Evolutionary conservation across 2,797 vertebrate species (phyloP).

Genomic region (Botia almorhae): DNA sequence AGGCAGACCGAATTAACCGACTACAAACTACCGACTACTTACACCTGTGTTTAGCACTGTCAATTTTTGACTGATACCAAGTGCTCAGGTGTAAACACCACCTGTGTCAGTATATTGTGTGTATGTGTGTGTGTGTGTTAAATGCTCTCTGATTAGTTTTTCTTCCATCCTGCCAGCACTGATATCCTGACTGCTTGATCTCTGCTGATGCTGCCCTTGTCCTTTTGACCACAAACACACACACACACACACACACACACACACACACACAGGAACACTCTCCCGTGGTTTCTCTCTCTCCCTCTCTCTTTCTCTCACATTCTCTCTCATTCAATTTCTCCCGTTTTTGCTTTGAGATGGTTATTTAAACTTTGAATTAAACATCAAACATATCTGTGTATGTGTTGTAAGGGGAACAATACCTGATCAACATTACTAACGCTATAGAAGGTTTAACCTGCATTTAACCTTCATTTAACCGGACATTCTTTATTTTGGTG

Average conservation of each 20-base stretch:
- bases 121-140: constrained; percentile 47
- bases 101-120: constrained; percentile 7
- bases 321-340: not conserved
- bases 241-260: not conserved
- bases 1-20: not conserved
- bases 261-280: too few species aligned
- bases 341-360: constrained; percentile 1
- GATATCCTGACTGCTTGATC: constrained; percentile 73
- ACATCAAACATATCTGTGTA: not conserved
- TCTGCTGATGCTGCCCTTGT: constrained; percentile 42
- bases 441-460: not conserved
- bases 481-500: too few species aligned
- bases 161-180: constrained; percentile 68
- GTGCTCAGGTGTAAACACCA: not conserved
- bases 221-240: constrained; percentile 28
- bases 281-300: constrained; percentile 34
- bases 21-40: not conserved
- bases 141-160: constrained; percentile 69
- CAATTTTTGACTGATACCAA: not conserved
- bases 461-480: too few species aligned
- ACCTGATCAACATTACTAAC: not conserved
- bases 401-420: not conserved
- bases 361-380: constrained; percentile 35
- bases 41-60: not conserved
- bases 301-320: constrained; percentile 9